phyloP scores from a whole-genome alignment of 2,797 vertebrate species.

The Oreonectes daqikongensis region DNA sequence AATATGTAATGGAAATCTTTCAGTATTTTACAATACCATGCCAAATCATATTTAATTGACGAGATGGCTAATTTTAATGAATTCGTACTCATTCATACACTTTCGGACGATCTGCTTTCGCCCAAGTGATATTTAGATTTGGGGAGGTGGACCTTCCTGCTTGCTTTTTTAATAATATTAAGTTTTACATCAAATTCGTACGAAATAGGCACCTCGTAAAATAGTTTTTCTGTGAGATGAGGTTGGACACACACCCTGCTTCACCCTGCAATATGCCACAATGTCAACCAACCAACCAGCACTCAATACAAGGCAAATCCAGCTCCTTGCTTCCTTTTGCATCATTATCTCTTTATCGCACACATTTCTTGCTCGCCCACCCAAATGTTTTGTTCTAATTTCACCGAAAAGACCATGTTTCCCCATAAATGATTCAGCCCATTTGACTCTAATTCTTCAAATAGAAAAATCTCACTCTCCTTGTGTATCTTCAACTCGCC shows the following conservation, averaged over 20 bases:
- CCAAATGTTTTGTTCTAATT: conserved; percentile 51
- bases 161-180: too few species aligned
- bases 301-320: conserved; percentile 30
- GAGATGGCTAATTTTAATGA: too few species aligned
- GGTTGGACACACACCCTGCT: conserved; percentile 4
- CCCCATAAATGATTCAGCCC: conserved; percentile 53
- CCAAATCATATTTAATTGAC: too few species aligned
- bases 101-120: too few species aligned
- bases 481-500: not conserved
- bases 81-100: too few species aligned
- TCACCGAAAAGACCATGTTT: conserved; percentile 49
- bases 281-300: conserved; percentile 25
- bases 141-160: too few species aligned
- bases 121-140: too few species aligned
- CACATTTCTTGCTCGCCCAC: conserved; percentile 32
- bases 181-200: too few species aligned
- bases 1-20: not conserved
- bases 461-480: conserved; percentile 42
- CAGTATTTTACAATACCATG: not conserved
- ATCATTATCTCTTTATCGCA: conserved; percentile 21
- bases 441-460: conserved; percentile 64
- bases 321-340: conserved; percentile 16
- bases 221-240: too few species aligned
- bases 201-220: too few species aligned
- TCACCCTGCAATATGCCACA: conserved; percentile 11